These are phyloP conservation scores for Morinoia aosen DNA, from an alignment of 2,888 invertebrate species.

Conservation along the genomic window DNA sequence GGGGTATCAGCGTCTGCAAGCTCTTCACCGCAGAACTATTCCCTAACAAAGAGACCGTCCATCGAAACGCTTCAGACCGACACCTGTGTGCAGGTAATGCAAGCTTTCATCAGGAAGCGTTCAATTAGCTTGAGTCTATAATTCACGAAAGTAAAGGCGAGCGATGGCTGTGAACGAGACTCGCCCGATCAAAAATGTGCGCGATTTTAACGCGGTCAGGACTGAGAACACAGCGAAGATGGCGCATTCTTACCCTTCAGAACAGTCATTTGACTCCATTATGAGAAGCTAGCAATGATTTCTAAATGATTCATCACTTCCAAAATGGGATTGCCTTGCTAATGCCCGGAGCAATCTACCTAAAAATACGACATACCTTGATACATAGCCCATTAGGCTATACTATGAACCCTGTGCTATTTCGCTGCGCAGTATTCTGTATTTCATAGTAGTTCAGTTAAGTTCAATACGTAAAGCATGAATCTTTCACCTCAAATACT, in stretches of 20 bases:
- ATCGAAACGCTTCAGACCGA: not conserved
- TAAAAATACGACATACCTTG: not conserved
- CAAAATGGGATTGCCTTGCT: not conserved
- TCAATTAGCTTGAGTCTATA: slow-evolving; percentile 13
- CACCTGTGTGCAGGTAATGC: not conserved
- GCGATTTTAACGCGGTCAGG: not conserved
- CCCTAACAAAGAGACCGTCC: not conserved
- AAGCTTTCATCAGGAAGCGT: not conserved
- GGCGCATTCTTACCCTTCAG: not conserved
- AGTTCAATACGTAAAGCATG: not conserved
- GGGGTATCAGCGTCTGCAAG: not conserved
- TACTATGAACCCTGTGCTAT: not conserved
- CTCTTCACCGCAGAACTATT: not conserved
- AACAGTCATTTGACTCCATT: not conserved
- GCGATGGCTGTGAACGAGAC: not conserved
- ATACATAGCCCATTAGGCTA: not conserved
- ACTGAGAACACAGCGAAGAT: not conserved
- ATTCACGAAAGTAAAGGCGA: not conserved
- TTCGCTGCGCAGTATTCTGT: no score
- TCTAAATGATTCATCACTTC: not conserved
- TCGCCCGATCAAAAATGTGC: not conserved
- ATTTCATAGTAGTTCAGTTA: not conserved
- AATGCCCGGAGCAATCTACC: not conserved
- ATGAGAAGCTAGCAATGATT: not conserved
- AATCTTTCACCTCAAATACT: not conserved